Evolutionary conservation across 1,140 invertebrate genomes (phyloP).

Genomic region (Ericerus pela): DNA sequence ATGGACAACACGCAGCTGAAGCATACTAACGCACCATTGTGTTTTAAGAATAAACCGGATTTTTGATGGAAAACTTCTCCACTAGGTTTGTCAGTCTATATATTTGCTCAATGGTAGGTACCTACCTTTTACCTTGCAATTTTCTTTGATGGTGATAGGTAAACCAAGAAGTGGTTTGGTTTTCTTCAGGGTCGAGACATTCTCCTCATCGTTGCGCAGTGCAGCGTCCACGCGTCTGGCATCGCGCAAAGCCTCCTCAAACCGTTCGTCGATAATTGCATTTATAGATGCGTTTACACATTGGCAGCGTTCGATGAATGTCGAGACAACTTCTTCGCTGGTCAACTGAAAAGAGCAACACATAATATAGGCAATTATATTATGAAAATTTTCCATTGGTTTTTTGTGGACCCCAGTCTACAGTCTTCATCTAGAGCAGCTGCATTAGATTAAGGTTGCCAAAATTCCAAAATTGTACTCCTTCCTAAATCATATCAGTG

Average conservation of each 20-base stretch:
- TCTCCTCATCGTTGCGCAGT: constrained; percentile 30
- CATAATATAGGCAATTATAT: neutral
- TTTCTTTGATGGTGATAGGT: constrained; percentile 51
- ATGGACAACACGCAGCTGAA: too few relatives aligned
- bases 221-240: constrained; percentile 36
- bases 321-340: constrained; percentile 42
- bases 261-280: constrained; percentile 48
- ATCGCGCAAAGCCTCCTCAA: constrained; percentile 43
- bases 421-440: too few relatives aligned
- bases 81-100: neutral
- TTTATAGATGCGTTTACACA: constrained; percentile 51
- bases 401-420: neutral
- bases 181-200: constrained; percentile 33
- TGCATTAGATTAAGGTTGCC: neutral
- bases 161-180: constrained; percentile 47
- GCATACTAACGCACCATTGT: too few relatives aligned
- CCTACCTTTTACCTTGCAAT: constrained; percentile 43
- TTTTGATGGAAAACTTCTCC: neutral
- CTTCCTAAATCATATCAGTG: neutral
- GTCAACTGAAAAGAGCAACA: constrained; percentile 31
- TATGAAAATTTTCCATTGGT: neutral
- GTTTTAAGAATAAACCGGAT: neutral
- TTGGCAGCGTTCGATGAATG: constrained; percentile 45
- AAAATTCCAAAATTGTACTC: neutral
- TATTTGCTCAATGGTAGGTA: too few relatives aligned